Base-by-base conservation (phyloP, 2,888 invertebrate genomes). In the Apamea epomidion region DNA sequence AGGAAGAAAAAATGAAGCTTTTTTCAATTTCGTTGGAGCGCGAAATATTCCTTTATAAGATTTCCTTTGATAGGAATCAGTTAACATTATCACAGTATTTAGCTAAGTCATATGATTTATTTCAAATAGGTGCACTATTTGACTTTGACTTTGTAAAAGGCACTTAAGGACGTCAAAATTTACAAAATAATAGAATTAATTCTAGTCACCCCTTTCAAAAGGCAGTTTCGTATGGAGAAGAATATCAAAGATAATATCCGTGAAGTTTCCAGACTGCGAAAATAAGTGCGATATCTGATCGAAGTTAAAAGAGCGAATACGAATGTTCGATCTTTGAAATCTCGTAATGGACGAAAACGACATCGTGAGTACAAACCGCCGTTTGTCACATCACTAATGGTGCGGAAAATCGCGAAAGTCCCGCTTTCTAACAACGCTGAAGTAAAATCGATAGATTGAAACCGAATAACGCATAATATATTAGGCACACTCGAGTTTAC, bases 351-450 rank as follows among this genome's bases (percentile, higher is more conserved):
- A 94, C 93, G 94, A 92, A 95, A 95, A 96, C 94, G 95, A 95
- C 95, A 95, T 94, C 93, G 93, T 91, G 94, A 93, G 93, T 95
- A 95, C 94, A 94, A 95, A 94, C 93, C 94, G 91, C 94, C 94
- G 95, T 96, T 95, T 95, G 95, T 96, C 96, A 95, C 94, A 93
- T 93, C 92, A 94, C 94, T 95, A 96, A 96, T 96, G 96, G 95
- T 89, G 93, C 91, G 93, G 95, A 95, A 96, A 96, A 96, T 96
- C 95, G 94, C 91, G 90, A 93, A 93, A 94, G 92, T 94, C 93
- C 93, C 94, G 93, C 93, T 93, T 93, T 93, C 93, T 92, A 93
- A 94, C 93, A 92, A 91, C 91, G 93, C 87, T 92, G 91, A 91
- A 93, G 93, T 93, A 92, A 93, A 94, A 93, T 93, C 93, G 93